A percentile compares a stretch with the other conserved stretches of the same genome.
phyloP scores from a whole-genome alignment of 2,888 invertebrate genomes.

The Acleris literana region DNA sequence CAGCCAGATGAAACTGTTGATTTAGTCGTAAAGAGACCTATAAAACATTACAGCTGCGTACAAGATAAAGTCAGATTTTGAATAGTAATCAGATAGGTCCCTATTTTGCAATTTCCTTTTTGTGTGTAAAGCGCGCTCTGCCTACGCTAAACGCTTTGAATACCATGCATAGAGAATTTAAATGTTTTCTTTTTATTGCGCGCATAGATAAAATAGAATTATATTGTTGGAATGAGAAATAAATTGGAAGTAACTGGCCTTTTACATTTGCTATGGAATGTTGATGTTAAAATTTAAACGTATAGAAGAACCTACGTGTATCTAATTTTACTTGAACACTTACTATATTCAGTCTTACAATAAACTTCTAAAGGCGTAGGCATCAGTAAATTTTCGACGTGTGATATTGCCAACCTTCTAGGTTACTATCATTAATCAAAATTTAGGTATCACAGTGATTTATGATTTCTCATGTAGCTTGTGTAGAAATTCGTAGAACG shows the following conservation, averaged over 20 bases:
- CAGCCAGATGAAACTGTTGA: slow-evolving; percentile 70
- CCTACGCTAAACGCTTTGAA: slow-evolving; percentile 30
- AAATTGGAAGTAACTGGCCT: slow-evolving; percentile 17
- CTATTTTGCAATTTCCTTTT: slow-evolving; percentile 25
- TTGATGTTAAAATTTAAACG: not conserved
- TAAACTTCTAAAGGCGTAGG: not conserved
- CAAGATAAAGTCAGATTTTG: slow-evolving; percentile 65
- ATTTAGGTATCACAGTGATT: slow-evolving; percentile 36
- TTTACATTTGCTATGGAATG: slow-evolving; percentile 8
- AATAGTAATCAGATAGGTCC: slow-evolving; percentile 48
- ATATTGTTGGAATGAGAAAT: slow-evolving; percentile 13
- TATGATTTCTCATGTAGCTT: slow-evolving; percentile 31
- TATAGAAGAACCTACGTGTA: not conserved
- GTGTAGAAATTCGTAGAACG: slow-evolving; percentile 12
- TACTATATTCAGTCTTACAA: slow-evolving; percentile 1
- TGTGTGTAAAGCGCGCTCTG: slow-evolving; percentile 1
- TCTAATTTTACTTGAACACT: not conserved
- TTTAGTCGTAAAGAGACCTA: slow-evolving; percentile 71
- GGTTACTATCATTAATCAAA: slow-evolving; percentile 35
- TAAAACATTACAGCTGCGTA: slow-evolving; percentile 66
- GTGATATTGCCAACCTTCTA: slow-evolving; percentile 16
- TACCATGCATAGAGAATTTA: slow-evolving; percentile 20
- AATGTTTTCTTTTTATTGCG: slow-evolving; percentile 28
- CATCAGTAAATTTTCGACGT: not conserved
- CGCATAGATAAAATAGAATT: slow-evolving; percentile 29